Percentiles rank a stretch among this genome's conserved stretches.
These are phyloP conservation scores for Chaetodon trifascialis DNA, from an alignment of 2,113 vertebrate genomes.

Conservation along the genomic window DNA sequence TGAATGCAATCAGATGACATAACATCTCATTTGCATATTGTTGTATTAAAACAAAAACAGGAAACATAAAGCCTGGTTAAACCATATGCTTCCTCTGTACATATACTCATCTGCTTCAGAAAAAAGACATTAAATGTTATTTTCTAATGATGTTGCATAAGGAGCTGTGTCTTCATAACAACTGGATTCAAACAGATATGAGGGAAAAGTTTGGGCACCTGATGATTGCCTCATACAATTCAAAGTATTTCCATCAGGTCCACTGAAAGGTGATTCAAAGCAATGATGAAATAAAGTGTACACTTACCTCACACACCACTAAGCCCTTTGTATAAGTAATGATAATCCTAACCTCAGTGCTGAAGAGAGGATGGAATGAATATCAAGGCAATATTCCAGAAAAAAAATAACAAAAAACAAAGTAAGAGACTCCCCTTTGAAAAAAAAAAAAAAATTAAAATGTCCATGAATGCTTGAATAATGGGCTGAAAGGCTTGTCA, in stretches of 20 bases:
- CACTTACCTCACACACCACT: constrained; percentile 70
- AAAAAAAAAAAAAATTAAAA: constrained; percentile 70
- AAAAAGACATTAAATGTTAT: not conserved
- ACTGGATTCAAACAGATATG: not conserved
- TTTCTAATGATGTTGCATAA: not conserved
- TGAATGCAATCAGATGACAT: constrained; percentile 77
- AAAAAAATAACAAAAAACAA: constrained; percentile 53
- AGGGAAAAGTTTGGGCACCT: constrained; percentile 42
- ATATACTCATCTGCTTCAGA: not conserved
- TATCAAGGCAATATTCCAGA: constrained; percentile 57
- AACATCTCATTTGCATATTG: constrained; percentile 67
- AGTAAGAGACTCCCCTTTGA: constrained; percentile 53
- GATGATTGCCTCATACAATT: not conserved
- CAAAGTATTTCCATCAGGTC: constrained; percentile 18
- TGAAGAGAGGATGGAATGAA: constrained; percentile 33
- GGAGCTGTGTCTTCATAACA: constrained; percentile 10
- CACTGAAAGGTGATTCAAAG: constrained; percentile 24
- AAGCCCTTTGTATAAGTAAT: constrained; percentile 37
- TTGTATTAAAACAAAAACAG: constrained; percentile 42
- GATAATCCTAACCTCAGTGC: constrained; percentile 44
- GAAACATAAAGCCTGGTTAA: constrained; percentile 44
- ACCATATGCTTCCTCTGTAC: constrained; percentile 29
- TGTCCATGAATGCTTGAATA: constrained; percentile 73
- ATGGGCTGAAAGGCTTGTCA: constrained; percentile 59
- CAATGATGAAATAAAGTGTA: constrained; percentile 33